Evolutionary conservation across 2,888 invertebrate species (phyloP), one percentile per base, ranked within the genome.

Genomic region (Epicampocera succincta): DNA sequence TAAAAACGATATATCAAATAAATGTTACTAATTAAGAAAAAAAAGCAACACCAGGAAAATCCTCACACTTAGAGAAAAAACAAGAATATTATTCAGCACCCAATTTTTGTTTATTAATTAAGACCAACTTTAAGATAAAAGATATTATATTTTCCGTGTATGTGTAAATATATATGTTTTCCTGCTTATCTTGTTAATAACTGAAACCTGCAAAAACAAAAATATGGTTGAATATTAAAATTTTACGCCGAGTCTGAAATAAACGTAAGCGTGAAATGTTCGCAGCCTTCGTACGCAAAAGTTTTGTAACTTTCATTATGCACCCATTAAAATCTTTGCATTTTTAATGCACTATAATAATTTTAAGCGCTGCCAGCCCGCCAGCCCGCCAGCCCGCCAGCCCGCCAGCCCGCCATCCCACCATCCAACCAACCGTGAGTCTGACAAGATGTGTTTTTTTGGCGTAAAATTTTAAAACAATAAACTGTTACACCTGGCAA

Each of bases 341-440:
- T 46, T 21, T 11, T 63, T 63, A 50, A 80, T 58, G 71, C 15
- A 66, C 71, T 71, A 44, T 60, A 65, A 25, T 6, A 56, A 74
- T 44, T 25, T 61, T 58, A 75, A 66, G 46, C 65, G 71, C 60
- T 60, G n/a, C 0, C 33, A 52, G 3, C 44, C 29, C 6, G 1
- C 33, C 33, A 33, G 1, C 9, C 33, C 3, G 8, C 33, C 33
- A 33, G 1, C 9, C 33, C 3, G n/a, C 0, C 33, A 52, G 3
- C 44, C 29, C 6, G 1, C 33, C 33, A 33, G 1, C 9, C 33
- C 3, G 8, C 33, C 33, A 33, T 8, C 9, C 33, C 3, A 33
- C 8, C 9, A 33, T 1, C 5, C 6, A 33, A 33, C 1, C 33
- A 33, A 74, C 11, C 69, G 66, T 54, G 58, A 58, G 71, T 40